phyloP scores from a whole-genome alignment of 2,113 vertebrate genomes.

The Eulemur macaco region DNA sequence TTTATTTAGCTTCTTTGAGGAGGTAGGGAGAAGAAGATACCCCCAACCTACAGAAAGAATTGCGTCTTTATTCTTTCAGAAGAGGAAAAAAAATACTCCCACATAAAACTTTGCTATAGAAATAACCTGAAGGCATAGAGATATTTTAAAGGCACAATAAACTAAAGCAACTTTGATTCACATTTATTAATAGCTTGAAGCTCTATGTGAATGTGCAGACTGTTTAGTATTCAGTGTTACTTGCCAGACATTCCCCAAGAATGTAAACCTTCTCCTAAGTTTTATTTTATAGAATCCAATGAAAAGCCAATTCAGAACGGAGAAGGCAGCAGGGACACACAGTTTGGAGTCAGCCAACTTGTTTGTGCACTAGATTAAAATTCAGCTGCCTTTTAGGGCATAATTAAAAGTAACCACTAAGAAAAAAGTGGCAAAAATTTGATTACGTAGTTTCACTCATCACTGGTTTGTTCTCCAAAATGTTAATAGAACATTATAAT shows the following conservation, averaged over 20 bases:
- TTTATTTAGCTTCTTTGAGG: not conserved
- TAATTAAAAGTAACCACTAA: constrained; percentile 58
- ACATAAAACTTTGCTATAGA: constrained; percentile 15
- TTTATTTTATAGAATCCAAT: constrained; percentile 63
- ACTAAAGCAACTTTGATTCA: constrained; percentile 24
- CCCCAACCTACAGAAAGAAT: not conserved
- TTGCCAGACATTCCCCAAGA: constrained; percentile 42
- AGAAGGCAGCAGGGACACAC: constrained; percentile 28
- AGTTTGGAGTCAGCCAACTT: constrained; percentile 23
- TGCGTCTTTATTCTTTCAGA: constrained; percentile 16
- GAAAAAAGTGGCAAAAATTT: constrained; percentile 15
- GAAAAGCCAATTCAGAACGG: constrained; percentile 66
- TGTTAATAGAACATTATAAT: not conserved
- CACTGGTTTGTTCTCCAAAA: not conserved
- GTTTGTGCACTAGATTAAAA: constrained; percentile 55
- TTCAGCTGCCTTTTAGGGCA: not conserved
- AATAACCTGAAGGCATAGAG: constrained; percentile 56
- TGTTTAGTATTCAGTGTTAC: constrained; percentile 62
- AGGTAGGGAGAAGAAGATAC: not conserved
- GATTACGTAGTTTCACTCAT: not conserved
- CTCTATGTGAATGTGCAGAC: constrained; percentile 6
- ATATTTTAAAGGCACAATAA: constrained; percentile 33
- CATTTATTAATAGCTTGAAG: constrained; percentile 55
- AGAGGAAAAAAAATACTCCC: not conserved
- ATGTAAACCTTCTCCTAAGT: constrained; percentile 64